These are phyloP conservation scores for Troides oblongomaculatus DNA, from an alignment of 2,888 invertebrate genomes.

Conservation along the genomic window DNA sequence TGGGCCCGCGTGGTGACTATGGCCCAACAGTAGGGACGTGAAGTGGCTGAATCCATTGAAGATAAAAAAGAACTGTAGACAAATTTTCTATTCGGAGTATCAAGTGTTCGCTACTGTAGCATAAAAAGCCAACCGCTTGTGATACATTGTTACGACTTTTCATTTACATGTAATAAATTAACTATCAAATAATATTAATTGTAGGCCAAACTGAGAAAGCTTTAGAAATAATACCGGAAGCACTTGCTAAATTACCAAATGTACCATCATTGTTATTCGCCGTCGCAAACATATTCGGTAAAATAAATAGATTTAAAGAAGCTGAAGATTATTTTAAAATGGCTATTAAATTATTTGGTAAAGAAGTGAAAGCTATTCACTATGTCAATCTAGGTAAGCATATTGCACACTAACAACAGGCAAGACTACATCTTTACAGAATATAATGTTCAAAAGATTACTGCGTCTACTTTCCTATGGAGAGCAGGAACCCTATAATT, in stretches of 20 bases:
- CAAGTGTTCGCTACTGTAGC: too few species aligned
- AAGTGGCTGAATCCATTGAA: too few species aligned
- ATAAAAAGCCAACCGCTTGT: too few species aligned
- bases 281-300: constrained; percentile 93
- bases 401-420: neutral
- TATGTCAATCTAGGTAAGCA: constrained; percentile 91
- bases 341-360: constrained; percentile 83
- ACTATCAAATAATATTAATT: constrained; percentile 19
- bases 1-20: too few species aligned
- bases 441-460: too few species aligned
- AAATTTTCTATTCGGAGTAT: too few species aligned
- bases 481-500: too few species aligned
- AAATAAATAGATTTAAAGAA: constrained; percentile 85
- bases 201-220: constrained; percentile 84
- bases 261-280: constrained; percentile 91
- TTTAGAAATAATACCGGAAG: constrained; percentile 84
- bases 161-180: neutral
- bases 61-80: too few species aligned
- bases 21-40: too few species aligned
- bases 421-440: too few species aligned
- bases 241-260: constrained; percentile 84
- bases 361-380: constrained; percentile 87
- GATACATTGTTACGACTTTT: too few species aligned
- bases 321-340: constrained; percentile 90
- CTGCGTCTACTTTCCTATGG: too few species aligned